A percentile compares a stretch with the other conserved stretches of the same genome.
These are phyloP conservation scores for Cryptops parisi DNA, from an alignment of 2,888 invertebrate species.

Conservation along the genomic window DNA sequence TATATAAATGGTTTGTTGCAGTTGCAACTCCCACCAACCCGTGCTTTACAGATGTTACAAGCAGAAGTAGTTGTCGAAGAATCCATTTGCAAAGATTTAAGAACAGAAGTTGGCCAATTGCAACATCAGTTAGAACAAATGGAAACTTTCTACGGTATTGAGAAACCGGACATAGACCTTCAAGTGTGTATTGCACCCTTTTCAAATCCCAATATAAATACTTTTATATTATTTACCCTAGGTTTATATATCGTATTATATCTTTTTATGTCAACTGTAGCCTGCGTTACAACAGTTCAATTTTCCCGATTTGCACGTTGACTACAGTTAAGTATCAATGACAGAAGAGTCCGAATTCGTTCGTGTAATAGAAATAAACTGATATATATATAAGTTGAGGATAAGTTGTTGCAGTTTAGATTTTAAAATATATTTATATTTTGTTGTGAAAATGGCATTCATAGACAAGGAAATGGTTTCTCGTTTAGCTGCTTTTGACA, in stretches of 20 bases:
- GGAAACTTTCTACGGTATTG: conserved; percentile 7
- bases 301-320: background rate
- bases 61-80: conserved; percentile 6
- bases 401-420: too few relatives aligned
- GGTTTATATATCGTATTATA: too few relatives aligned
- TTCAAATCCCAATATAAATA: too few relatives aligned
- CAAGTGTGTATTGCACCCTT: background rate
- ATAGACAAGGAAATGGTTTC: too few relatives aligned
- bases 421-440: too few relatives aligned
- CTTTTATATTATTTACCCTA: too few relatives aligned
- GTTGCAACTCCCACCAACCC: conserved; percentile 7
- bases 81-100: conserved; percentile 7
- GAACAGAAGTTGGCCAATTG: conserved; percentile 1
- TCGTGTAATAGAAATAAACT: too few relatives aligned
- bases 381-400: too few relatives aligned
- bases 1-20: too few relatives aligned
- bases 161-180: conserved; percentile 2
- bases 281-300: background rate
- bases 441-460: too few relatives aligned
- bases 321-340: background rate
- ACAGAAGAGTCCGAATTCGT: too few relatives aligned
- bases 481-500: too few relatives aligned
- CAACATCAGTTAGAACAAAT: conserved; percentile 9
- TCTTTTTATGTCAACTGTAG: background rate
- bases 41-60: conserved; percentile 7